These are phyloP conservation scores for Promerops cafer DNA, from an alignment of 2,113 vertebrate species.

Conservation along the genomic window DNA sequence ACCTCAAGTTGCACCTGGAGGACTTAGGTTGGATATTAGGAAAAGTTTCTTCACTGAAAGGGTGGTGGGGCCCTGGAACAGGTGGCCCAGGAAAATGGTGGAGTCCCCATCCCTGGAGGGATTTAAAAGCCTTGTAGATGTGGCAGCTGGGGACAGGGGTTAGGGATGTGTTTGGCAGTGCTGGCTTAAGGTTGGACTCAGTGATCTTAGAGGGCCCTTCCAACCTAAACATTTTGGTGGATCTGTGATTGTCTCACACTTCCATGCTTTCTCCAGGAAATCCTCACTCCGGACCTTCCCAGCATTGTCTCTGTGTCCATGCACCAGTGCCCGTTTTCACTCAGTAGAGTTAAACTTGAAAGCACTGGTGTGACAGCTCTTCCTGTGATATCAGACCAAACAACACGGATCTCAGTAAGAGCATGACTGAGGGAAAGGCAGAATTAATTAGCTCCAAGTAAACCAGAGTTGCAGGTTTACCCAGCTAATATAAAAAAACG, in stretches of 20 bases:
- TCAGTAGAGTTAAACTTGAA: neutral
- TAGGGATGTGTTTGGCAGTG: neutral
- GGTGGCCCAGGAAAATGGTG: neutral
- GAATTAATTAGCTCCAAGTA: slow-evolving; percentile 23
- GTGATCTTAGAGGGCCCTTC: neutral
- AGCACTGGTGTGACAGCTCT: neutral
- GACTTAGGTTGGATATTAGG: neutral
- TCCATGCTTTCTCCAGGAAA: neutral
- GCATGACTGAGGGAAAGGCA: neutral
- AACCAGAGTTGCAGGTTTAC: neutral
- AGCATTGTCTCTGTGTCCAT: neutral
- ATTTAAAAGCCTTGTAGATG: fast-evolving
- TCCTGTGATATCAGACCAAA: neutral
- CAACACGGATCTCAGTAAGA: neutral
- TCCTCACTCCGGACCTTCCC: neutral
- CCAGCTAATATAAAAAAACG: neutral
- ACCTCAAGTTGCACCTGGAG: fast-evolving
- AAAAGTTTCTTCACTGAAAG: neutral
- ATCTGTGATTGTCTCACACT: neutral
- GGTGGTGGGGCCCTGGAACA: fast-evolving
- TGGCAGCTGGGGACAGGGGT: neutral
- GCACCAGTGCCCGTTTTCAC: neutral
- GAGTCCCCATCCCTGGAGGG: neutral
- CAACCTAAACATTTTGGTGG: neutral
- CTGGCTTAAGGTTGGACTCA: neutral